phyloP scores from a whole-genome alignment of 2,888 invertebrate genomes.

The Archips xylosteana region DNA sequence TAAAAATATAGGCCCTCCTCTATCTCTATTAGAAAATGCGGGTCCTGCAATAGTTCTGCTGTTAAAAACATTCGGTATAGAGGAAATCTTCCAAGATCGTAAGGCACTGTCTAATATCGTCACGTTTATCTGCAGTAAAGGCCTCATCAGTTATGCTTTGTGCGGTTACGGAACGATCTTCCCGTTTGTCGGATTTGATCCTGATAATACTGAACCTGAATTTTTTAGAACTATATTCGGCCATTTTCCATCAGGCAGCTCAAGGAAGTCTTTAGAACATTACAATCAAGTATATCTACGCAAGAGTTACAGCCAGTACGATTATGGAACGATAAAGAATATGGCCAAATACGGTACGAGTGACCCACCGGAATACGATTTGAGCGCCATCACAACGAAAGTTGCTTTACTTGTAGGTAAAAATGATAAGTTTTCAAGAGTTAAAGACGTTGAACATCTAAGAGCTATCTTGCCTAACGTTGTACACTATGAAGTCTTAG shows the following conservation, averaged over 20 bases:
- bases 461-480: constrained; percentile 54
- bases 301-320: constrained; percentile 55
- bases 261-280: constrained; percentile 59
- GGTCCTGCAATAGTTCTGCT: constrained; percentile 15
- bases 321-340: constrained; percentile 57
- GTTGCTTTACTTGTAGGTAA: constrained; percentile 52
- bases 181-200: constrained; percentile 41
- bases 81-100: constrained; percentile 43
- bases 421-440: constrained; percentile 58
- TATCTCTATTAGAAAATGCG: constrained; percentile 23
- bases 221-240: constrained; percentile 49
- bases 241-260: constrained; percentile 60
- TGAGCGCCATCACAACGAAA: constrained; percentile 56
- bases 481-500: constrained; percentile 40
- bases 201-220: constrained; percentile 49
- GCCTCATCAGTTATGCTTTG: constrained; percentile 17
- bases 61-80: constrained; percentile 18
- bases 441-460: constrained; percentile 53
- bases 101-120: constrained; percentile 38
- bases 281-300: constrained; percentile 52
- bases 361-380: constrained; percentile 57
- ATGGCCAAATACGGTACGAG: constrained; percentile 50
- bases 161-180: constrained; percentile 17
- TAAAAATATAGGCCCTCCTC: constrained; percentile 45
- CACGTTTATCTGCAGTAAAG: constrained; percentile 22